These are phyloP conservation scores for Xenopus laevis DNA, from an alignment of 2,113 vertebrate species.

Conservation along the genomic window DNA sequence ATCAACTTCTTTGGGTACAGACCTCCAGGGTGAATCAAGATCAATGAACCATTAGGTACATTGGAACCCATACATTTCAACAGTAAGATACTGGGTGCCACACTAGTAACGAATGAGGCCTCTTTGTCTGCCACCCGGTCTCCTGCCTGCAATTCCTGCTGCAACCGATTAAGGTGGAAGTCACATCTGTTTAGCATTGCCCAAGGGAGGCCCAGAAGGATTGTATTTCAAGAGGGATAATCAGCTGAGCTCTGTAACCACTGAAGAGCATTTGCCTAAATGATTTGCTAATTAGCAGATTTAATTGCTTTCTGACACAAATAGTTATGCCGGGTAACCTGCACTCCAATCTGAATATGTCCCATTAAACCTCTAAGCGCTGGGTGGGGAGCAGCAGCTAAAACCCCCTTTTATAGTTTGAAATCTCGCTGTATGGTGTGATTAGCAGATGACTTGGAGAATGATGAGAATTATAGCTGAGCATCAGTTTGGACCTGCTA, in stretches of 20 bases:
- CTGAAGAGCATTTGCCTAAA: conserved; percentile 52
- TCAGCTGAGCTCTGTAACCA: conserved; percentile 45
- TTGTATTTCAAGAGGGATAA: conserved; percentile 37
- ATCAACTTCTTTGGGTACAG: no score
- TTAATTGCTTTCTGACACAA: conserved; percentile 56
- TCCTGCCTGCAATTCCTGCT: neutral
- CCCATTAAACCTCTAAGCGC: conserved; percentile 13
- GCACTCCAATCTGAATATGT: conserved; percentile 23
- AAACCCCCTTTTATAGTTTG: neutral
- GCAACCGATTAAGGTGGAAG: conserved; percentile 41
- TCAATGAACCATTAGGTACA: no score
- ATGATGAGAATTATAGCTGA: no score
- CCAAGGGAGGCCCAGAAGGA: conserved; percentile 8
- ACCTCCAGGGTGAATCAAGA: no score
- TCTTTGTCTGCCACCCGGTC: neutral
- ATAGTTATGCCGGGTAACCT: conserved; percentile 50
- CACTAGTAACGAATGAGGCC: neutral
- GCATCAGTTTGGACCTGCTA: no score
- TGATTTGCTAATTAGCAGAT: conserved; percentile 57
- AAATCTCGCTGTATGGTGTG: no score
- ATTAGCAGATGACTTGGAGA: no score
- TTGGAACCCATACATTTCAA: no score
- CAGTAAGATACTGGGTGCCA: no score
- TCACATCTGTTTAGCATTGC: conserved; percentile 38
- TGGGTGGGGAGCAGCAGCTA: neutral